A percentile compares a stretch with the other conserved stretches of the same genome.
Conservation (phyloP, 1,140 invertebrate species). For the Himalopsyche phryganea region DNA sequence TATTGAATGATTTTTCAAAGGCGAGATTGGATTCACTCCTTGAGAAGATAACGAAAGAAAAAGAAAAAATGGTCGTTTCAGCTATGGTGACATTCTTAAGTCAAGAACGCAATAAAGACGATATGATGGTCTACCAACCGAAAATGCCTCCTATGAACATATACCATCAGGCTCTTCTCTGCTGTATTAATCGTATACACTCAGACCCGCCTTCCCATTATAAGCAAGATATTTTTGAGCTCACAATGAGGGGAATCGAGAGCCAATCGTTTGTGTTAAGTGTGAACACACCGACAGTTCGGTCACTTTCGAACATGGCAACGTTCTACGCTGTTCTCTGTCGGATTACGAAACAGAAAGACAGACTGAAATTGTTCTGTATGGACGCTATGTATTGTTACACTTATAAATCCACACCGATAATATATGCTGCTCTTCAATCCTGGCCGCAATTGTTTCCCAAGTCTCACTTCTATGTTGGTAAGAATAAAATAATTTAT, state of each 20-base stretch:
- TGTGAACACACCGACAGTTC: conserved; percentile 38
- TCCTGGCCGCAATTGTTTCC: conserved; percentile 47
- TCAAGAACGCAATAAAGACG: neutral
- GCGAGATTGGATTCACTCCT: conserved; percentile 13
- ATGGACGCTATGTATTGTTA: conserved; percentile 50
- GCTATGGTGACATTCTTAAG: conserved; percentile 22
- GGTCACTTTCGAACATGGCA: conserved; percentile 41
- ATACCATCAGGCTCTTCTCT: conserved; percentile 7
- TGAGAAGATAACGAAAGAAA: neutral
- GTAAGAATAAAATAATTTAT: conserved; percentile 5
- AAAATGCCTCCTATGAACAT: conserved; percentile 9
- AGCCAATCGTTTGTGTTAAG: conserved; percentile 44
- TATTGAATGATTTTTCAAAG: conserved; percentile 3
- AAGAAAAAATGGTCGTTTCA: conserved; percentile 8
- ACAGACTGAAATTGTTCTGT: conserved; percentile 42
- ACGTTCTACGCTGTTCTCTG: conserved; percentile 47
- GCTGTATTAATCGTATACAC: conserved; percentile 15
- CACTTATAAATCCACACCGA: conserved; percentile 41
- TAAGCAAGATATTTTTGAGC: conserved; percentile 30
- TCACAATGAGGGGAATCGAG: conserved; percentile 42
- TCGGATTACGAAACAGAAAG: conserved; percentile 40
- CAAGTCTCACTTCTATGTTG: conserved; percentile 24
- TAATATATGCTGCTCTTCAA: conserved; percentile 45
- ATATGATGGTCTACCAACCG: neutral
- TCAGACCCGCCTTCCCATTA: conserved; percentile 5